phyloP scores from a whole-genome alignment of 1,140 invertebrate species.

The Drosophila navojoa region DNA sequence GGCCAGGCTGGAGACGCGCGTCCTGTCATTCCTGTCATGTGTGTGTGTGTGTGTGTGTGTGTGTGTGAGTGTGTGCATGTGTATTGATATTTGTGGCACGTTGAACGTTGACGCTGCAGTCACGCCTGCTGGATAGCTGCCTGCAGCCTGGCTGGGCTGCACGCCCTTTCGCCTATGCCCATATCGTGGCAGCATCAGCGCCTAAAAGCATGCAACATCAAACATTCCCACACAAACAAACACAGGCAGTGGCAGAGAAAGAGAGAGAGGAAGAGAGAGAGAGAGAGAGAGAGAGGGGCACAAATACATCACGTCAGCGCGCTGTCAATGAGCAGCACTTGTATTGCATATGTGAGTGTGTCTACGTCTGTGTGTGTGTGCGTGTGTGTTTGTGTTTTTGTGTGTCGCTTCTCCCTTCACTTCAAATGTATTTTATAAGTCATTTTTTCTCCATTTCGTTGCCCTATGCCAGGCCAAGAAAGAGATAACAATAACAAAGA shows the following conservation, averaged over 20 bases:
- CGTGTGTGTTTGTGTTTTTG: constrained; percentile 7
- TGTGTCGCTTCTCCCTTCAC: not conserved
- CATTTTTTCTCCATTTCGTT: constrained; percentile 40
- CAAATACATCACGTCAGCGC: constrained; percentile 75
- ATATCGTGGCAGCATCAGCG: constrained; percentile 53
- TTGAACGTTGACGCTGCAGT: constrained; percentile 65
- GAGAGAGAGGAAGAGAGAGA: too few species aligned
- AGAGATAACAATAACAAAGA: not conserved
- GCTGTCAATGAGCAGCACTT: constrained; percentile 78
- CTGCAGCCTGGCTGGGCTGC: not conserved
- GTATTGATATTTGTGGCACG: constrained; percentile 79
- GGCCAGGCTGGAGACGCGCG: constrained; percentile 24
- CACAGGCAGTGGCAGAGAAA: not conserved
- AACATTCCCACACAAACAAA: constrained; percentile 24
- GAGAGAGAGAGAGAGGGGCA: constrained; percentile 9
- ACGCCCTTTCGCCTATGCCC: not conserved
- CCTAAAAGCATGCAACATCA: constrained; percentile 65
- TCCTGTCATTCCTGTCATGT: constrained; percentile 34
- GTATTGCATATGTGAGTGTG: constrained; percentile 38
- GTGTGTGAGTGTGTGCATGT: constrained; percentile 1
- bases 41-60: not conserved
- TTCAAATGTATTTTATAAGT: constrained; percentile 69
- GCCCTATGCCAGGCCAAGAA: constrained; percentile 1
- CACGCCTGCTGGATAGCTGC: constrained; percentile 26
- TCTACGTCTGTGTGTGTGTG: not conserved